phyloP scores from a whole-genome alignment of 2,888 invertebrate genomes.

The Ametastegia equiseti region DNA sequence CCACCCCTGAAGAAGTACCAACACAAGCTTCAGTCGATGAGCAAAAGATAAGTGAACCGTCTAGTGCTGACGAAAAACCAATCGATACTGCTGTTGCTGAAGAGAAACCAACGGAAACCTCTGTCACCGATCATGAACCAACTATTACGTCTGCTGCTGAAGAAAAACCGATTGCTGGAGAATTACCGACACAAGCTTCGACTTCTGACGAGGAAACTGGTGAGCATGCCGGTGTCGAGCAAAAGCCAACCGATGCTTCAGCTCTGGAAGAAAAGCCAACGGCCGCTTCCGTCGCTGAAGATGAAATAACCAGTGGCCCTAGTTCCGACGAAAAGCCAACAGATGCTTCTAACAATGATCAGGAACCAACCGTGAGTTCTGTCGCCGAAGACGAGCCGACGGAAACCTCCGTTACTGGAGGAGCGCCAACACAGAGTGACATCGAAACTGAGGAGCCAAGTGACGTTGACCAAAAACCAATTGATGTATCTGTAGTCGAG shows the following conservation, averaged over 20 bases:
- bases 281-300: slow-evolving; percentile 14
- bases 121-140: slow-evolving; percentile 46
- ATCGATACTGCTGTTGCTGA: slow-evolving; percentile 39
- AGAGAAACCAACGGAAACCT: slow-evolving; percentile 43
- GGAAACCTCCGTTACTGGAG: slow-evolving; percentile 36
- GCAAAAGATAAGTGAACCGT: slow-evolving; percentile 45
- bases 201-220: background rate
- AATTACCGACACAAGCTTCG: slow-evolving; percentile 50
- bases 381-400: slow-evolving; percentile 52
- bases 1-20: background rate
- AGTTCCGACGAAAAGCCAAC: slow-evolving; percentile 40
- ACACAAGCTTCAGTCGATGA: slow-evolving; percentile 38
- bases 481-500: slow-evolving; percentile 49
- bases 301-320: slow-evolving; percentile 44
- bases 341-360: slow-evolving; percentile 43
- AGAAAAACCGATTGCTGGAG: slow-evolving; percentile 49
- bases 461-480: slow-evolving; percentile 5
- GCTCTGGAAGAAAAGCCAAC: slow-evolving; percentile 38
- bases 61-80: slow-evolving; percentile 36
- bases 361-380: slow-evolving; percentile 50
- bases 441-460: slow-evolving; percentile 40
- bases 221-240: slow-evolving; percentile 31
- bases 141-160: background rate
- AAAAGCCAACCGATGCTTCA: background rate
- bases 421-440: slow-evolving; percentile 46